Evolutionary conservation across 2,888 invertebrate species (phyloP), one percentile per base, ranked within the genome.

Genomic region (Ophonus ardosiacus): DNA sequence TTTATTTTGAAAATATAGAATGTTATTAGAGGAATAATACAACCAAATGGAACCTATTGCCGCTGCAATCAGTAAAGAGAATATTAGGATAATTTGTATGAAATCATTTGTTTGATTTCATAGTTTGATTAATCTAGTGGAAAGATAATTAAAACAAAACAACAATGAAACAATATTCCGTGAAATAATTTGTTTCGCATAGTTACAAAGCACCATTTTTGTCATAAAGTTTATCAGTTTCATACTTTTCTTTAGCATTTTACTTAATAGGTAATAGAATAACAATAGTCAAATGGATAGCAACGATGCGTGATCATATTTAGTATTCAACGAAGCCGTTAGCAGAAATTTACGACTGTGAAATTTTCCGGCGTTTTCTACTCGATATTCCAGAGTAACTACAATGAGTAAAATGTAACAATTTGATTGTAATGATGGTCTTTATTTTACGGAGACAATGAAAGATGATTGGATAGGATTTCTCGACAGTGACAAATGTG

Each of bases 261-360:
- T 68, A 15, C 68, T 68, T 68, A 68, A 68, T n/a, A 68, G 68
- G 68, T 68, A 68, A 68, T 68, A 68, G 38, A 68, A 68, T 68
- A 68, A 68, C 68, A 15, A 68, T 68, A 68, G 68, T n/a, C 68
- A 38, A 68, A 65, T 38, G 31, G 68, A 68, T 68, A n/a, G 68
- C 68, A 68, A 24, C 31, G 68, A 38, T 68, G 68, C 68, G 38
- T 68, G 68, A 38, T 31, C n/a, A 15, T 38, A 68, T 68, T 68
- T 68, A 68, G 68, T 68, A 68, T 68, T 68, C 68, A 68, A 15
- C 68, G 68, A 31, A n/a, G 13, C 31, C 68, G 68, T 68, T 38
- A 68, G 10, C 38, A 31, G 68, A 38, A 38, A 68, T 31, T 31
- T 68, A 68, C 68, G 68, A 68, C 38, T 68, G 63, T 65, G 68